Evolutionary conservation across 2,888 invertebrate species (phyloP), one percentile per base, ranked within the genome.

Genomic region (Philhelius pedissequus): DNA sequence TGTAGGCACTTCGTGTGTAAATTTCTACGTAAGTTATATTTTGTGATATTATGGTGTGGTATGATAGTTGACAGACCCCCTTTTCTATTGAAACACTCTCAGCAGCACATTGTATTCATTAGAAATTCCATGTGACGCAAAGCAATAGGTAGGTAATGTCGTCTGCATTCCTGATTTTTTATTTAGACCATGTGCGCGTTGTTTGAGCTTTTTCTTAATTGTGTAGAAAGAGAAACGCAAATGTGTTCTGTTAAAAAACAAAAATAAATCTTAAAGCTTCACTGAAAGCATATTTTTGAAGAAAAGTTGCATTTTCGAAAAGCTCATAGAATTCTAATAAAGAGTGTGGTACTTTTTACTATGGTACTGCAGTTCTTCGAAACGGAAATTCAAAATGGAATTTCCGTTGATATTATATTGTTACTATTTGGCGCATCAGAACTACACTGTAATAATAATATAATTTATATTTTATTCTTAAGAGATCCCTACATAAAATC

Each of bases 111-210:
- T 58, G 25, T 27, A 25, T 30, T 56, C 50, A 22, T 68, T 43
- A 66, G 77, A 81, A 71, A 77, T 82, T 77, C 77, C 68, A 68
- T 48, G 32, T 83, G 78, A 69, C 54, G 78, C 56, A 20, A 45
- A 62, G 62, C 6, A 1, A 38, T 25, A n/a, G n/a, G n/a, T n/a
- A n/a, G n/a, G n/a, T n/a, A 60, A 74, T 60, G 56, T 52, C 79
- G 68, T 60, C 54, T 40, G 54, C n/a, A 40, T 25, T 15, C 20
- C 43, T 27, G n/a, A 7, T 50, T n/a, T 40, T 30, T 32, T 7
- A 11, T n/a, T n/a, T n/a, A 58, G 30, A 66, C 83, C 83, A 83
- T 83, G 79, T 83, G 83, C 83, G 62, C 58, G 64, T 50, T 50
- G 40, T 62, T 40, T 8, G 62, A 83, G 83, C 83, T 83, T 83